Base-by-base conservation (phyloP, 1,140 invertebrate genomes). In the Caenorhabditis briggsae region DNA sequence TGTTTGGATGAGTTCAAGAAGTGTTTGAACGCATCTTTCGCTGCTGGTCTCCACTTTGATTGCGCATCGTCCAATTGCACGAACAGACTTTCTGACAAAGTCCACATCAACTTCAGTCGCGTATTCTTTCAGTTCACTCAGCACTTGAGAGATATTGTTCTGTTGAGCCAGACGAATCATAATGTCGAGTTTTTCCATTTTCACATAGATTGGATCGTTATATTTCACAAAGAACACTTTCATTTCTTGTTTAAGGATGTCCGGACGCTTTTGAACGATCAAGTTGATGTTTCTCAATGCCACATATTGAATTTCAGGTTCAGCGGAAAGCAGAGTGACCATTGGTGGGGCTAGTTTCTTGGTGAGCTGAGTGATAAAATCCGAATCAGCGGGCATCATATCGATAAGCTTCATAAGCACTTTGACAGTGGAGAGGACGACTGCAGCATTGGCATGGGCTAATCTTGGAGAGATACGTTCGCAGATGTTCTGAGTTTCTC, bases 81-180 rank as follows among this genome's bases (percentile, higher is more conserved):
- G 94, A 0, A 99, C 97, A 3, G 97, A 96, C 93, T 99, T 99
- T 50, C 98, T 95, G 1, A 99, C 98, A 94, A 99, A 99, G 94
- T 99, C 98, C n/a, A 99, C 98, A 93, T 99, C 98, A 25, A 99
- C 98, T 93, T 99, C 98, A 0, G 97, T 98, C 8, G 98, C 98
- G 93, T 98, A 95, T 94, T 99, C 98, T 93, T 99, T 99, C 6
- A 99, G 93, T 93, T 99, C 98, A 25, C 97, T 98, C 0, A 99
- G 94, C 74, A 99, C 98, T 93, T 99, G 98, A 2, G 96, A 96
- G 90, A 99, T 99, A 93, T 99, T 99, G 3, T 96, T 95, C 93
- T 99, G 97, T 74, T 97, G 98, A 11, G 98, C 98, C 83, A 99
- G 93, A 46, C 98, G 95, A 89, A 99, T 99, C 98, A 99, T 99